Conservation (phyloP, 64 coral and sea anemone genomes). For the Catalaphyllia jardinei region DNA sequence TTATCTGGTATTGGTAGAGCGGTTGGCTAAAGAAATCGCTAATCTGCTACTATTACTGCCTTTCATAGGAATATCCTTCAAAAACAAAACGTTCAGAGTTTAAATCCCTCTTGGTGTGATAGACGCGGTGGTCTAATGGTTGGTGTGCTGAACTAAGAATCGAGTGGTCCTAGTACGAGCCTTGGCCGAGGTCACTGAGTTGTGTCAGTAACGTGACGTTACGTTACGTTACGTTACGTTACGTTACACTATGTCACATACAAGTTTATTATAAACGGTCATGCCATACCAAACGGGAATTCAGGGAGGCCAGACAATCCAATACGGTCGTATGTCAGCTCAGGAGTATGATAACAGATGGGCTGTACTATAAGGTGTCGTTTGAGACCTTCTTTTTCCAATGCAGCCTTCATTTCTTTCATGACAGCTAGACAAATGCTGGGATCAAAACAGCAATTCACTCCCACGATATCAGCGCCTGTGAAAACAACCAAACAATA, state of each 20-base stretch:
- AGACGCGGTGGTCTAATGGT: too few relatives aligned
- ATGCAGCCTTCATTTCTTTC: constrained; percentile 32
- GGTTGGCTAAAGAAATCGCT: too few relatives aligned
- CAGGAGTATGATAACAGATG: constrained; percentile 48
- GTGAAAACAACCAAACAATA: background rate
- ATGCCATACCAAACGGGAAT: constrained; percentile 62
- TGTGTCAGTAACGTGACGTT: too few relatives aligned
- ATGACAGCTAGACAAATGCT: constrained; percentile 27
- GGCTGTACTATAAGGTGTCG: constrained; percentile 54
- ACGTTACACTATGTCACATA: too few relatives aligned
- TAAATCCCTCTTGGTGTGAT: too few relatives aligned
- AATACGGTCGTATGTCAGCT: background rate
- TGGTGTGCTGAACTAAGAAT: too few relatives aligned
- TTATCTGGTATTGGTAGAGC: too few relatives aligned
- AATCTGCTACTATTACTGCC: too few relatives aligned
- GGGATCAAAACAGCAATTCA: constrained; percentile 53
- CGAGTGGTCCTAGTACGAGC: too few relatives aligned
- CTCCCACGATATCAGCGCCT: constrained; percentile 66
- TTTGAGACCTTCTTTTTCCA: constrained; percentile 58
- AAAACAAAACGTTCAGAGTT: background rate
- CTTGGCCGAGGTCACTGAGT: too few relatives aligned
- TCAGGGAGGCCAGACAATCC: constrained; percentile 41
- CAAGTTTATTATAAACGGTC: background rate
- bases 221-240: too few relatives aligned
- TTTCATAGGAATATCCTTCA: background rate